These are phyloP conservation scores for Vanessa atalanta DNA, from an alignment of 1,140 invertebrate genomes.

Conservation along the genomic window DNA sequence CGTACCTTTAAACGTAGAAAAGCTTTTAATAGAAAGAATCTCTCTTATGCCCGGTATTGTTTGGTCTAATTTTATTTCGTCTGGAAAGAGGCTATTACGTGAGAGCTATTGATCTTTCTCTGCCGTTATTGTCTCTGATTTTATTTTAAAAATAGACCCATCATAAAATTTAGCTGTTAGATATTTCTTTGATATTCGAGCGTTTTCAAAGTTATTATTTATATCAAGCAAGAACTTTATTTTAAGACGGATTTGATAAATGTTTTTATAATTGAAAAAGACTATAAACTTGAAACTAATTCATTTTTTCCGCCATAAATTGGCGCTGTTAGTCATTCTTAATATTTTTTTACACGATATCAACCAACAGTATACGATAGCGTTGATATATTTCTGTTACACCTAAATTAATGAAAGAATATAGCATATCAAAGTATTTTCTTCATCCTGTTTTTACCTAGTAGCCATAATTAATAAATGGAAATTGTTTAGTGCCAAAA, in stretches of 20 bases:
- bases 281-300: no score
- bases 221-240: no score
- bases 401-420: no score
- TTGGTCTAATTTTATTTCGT: conserved; percentile 26
- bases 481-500: no score
- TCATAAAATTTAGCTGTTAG: conserved; percentile 5
- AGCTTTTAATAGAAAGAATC: conserved; percentile 24
- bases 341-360: no score
- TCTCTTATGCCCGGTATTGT: conserved; percentile 19
- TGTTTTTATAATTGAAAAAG: background rate
- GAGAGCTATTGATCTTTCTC: conserved; percentile 21
- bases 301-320: no score
- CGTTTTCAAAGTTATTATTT: background rate
- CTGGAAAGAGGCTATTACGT: conserved; percentile 12
- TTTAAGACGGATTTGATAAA: background rate
- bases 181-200: background rate
- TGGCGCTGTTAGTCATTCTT: no score
- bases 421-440: no score
- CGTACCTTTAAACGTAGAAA: conserved; percentile 6
- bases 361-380: no score
- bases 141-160: conserved; percentile 7
- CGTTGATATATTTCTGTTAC: no score
- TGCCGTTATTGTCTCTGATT: conserved; percentile 12
- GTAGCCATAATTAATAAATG: no score
- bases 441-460: no score